phyloP scores from a whole-genome alignment of 2,113 vertebrate genomes.

The Hemicordylus capensis region DNA sequence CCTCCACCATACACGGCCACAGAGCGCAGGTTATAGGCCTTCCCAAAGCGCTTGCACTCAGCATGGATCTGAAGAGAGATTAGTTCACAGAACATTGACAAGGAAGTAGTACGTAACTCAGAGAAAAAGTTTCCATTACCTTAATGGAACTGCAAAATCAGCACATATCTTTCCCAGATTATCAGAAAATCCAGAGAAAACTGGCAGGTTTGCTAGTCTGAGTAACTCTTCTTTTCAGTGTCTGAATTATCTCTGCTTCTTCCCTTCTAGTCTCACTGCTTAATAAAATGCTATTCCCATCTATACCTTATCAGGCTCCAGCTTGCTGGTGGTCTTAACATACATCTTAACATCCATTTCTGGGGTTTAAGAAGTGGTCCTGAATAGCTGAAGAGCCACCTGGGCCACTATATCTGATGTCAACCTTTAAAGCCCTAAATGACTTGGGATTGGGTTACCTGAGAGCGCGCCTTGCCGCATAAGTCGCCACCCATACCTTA shows the following conservation, averaged over 20 bases:
- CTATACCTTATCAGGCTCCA: neutral
- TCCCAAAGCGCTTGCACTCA: slow-evolving; percentile 97
- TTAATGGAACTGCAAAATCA: neutral
- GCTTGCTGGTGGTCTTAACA: neutral
- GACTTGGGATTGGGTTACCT: too few relatives aligned
- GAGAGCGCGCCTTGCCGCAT: too few relatives aligned
- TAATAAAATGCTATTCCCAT: neutral
- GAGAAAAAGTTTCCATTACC: neutral
- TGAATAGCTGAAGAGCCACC: neutral
- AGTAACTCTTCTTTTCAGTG: neutral
- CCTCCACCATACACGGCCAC: slow-evolving; percentile 98
- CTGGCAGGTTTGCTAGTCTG: neutral
- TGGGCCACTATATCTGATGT: neutral
- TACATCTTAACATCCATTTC: neutral
- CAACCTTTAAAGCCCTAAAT: too few relatives aligned
- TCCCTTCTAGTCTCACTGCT: neutral
- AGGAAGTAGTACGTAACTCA: neutral
- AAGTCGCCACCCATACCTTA: too few relatives aligned
- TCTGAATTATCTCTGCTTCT: neutral
- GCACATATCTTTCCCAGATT: neutral
- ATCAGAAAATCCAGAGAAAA: neutral
- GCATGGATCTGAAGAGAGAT: slow-evolving; percentile 85
- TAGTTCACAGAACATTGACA: neutral
- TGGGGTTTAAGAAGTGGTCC: neutral
- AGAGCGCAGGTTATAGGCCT: slow-evolving; percentile 94